Conservation (phyloP, 2,888 invertebrate genomes). For the Chelonus formosanus region DNA sequence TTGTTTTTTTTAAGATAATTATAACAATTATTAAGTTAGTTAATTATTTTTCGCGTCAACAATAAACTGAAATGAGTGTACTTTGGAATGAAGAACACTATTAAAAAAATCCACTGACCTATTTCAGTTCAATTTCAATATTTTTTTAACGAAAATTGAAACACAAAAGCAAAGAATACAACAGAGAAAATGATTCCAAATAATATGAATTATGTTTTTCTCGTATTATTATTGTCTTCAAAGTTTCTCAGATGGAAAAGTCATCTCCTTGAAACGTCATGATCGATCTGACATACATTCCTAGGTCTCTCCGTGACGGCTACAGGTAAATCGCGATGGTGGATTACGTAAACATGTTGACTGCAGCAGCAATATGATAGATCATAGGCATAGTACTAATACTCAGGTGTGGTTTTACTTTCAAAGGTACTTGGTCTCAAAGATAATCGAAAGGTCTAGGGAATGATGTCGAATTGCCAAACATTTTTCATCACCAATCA, state of each 20-base stretch:
- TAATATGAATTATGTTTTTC: too few relatives aligned
- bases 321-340: conserved; percentile 32
- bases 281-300: conserved; percentile 50
- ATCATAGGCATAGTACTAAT: not conserved
- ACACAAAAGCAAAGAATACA: too few relatives aligned
- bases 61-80: too few relatives aligned
- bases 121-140: too few relatives aligned
- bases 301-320: conserved; percentile 29
- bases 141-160: too few relatives aligned
- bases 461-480: conserved; percentile 5
- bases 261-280: conserved; percentile 53
- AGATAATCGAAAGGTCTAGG: conserved; percentile 1
- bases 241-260: conserved; percentile 34
- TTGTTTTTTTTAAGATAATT: too few relatives aligned
- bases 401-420: not conserved
- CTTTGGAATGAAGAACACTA: too few relatives aligned
- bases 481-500: conserved; percentile 7
- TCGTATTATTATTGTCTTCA: not conserved
- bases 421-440: not conserved
- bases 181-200: too few relatives aligned
- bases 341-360: conserved; percentile 29
- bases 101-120: too few relatives aligned
- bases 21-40: too few relatives aligned
- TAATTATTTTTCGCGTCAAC: too few relatives aligned
- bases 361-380: not conserved